Conservation (phyloP, 2,113 vertebrate species). For the Corythornis vintsioides region DNA sequence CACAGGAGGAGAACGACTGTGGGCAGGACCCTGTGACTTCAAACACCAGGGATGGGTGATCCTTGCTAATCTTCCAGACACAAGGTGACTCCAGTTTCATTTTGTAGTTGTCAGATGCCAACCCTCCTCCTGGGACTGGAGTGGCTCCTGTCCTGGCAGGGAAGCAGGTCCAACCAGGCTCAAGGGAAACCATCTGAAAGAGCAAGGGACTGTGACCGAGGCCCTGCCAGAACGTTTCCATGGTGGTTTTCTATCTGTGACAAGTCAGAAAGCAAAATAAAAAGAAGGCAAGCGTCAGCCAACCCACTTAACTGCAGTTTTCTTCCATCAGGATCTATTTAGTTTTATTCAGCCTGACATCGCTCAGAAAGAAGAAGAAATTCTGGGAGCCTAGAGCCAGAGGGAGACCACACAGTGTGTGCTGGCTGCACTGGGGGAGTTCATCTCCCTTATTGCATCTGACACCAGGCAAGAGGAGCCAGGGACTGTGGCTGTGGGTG, state of each 20-base stretch:
- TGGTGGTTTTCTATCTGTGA: constrained; percentile 15
- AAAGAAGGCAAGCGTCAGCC: constrained; percentile 54
- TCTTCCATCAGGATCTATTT: constrained; percentile 59
- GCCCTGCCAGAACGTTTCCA: constrained; percentile 1
- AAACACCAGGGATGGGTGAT: background rate
- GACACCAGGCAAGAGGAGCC: constrained; percentile 57
- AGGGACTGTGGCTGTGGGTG: constrained; percentile 27
- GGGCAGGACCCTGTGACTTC: background rate
- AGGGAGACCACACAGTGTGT: constrained; percentile 54
- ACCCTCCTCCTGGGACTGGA: background rate
- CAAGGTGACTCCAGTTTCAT: background rate
- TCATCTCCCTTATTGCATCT: constrained; percentile 47
- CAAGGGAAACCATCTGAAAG: background rate
- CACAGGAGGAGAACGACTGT: background rate
- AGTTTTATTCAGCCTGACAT: constrained; percentile 63
- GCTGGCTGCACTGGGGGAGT: background rate
- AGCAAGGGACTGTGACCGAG: background rate
- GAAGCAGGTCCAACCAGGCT: background rate
- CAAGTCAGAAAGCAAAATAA: constrained; percentile 38
- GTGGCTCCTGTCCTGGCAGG: background rate
- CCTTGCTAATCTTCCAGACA: background rate
- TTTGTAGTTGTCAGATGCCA: background rate
- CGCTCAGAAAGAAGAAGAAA: constrained; percentile 35
- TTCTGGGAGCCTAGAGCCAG: constrained; percentile 55
- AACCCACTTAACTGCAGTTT: constrained; percentile 59